phyloP scores from a whole-genome alignment of 2,113 vertebrate species.

The Pelecanoides urinatrix region DNA sequence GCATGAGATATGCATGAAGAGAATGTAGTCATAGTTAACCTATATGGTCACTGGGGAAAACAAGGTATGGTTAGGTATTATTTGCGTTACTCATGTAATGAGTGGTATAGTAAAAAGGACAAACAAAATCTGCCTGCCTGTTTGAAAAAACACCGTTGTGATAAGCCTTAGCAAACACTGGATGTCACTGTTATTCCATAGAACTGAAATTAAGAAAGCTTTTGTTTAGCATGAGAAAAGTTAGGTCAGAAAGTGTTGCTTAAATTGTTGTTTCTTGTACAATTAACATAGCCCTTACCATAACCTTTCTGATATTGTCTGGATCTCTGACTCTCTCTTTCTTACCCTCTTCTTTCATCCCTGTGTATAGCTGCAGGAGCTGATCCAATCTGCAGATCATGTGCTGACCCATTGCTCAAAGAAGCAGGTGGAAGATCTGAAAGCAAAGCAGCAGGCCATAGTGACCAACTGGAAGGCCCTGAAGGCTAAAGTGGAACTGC shows the following conservation, averaged over 20 bases:
- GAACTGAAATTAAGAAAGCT: neutral
- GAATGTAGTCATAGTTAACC: neutral
- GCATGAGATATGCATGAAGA: neutral
- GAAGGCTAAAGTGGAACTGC: conserved; percentile 62
- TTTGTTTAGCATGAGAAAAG: neutral
- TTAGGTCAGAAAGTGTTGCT: neutral
- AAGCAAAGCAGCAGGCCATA: conserved; percentile 77
- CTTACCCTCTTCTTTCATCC: neutral
- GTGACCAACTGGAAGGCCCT: conserved; percentile 81
- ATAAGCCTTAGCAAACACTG: conserved; percentile 8
- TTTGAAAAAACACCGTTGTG: neutral
- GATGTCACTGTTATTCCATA: conserved; percentile 42
- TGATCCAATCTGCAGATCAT: conserved; percentile 68
- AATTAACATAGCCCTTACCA: neutral
- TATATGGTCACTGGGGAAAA: neutral
- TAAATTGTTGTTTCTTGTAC: neutral
- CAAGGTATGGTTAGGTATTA: neutral
- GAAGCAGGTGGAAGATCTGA: conserved; percentile 65
- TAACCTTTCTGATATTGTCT: neutral
- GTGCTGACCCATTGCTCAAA: conserved; percentile 65
- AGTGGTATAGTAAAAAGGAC: neutral
- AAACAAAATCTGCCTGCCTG: neutral
- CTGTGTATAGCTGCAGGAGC: conserved; percentile 80
- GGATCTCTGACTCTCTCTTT: neutral
- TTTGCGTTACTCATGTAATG: neutral